Base-by-base conservation (phyloP, 2,797 vertebrate genomes). In the Octomys mimax region DNA sequence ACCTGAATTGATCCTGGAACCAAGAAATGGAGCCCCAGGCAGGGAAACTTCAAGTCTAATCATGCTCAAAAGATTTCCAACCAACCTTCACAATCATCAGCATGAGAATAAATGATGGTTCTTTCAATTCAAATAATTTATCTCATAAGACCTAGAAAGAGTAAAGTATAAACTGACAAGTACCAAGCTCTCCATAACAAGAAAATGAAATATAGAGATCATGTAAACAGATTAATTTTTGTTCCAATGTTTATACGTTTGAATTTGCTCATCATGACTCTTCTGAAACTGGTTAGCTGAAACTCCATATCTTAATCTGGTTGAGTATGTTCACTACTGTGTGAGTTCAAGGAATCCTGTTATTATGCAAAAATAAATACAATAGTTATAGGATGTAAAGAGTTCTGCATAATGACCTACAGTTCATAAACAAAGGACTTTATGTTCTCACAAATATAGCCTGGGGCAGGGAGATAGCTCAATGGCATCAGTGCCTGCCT, bases 401-500 rank as follows among this genome's bases (percentile, higher is more conserved):
- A 0, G 9, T 10, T 78, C 42, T 87, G 7, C 2, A 42, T 46
- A 66, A 61, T 66, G 4, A 59, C 1, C 0, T 75, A 36, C 5
- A 66, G 5, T 81, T 97, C 54, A 80, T 91, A 64, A 89, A 6
- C 33, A 59, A 70, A 59, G 5, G 24, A 16, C 8, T 95, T 92
- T 89, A 52, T 13, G 16, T 91, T 93, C 68, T 66, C 49, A 54
- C 13, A 54, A 54, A 16, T 4, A 54, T 16, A 54, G 2, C 52
- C 52, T 13, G 13, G 52, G 52, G 52, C 52, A 54, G 13, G 52
- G 11, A 54, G 13, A 54, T 4, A 54, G 52, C 52, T 14, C 52
- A 54, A 13, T 54, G 52, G 12, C 52, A 54, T 14, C 11, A 54
- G 12, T 13, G 52, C 52, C 52, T 54, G 52, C 52, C 52, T 54